phyloP scores from a whole-genome alignment of 2,888 invertebrate genomes.

The Machimus atricapillus region DNA sequence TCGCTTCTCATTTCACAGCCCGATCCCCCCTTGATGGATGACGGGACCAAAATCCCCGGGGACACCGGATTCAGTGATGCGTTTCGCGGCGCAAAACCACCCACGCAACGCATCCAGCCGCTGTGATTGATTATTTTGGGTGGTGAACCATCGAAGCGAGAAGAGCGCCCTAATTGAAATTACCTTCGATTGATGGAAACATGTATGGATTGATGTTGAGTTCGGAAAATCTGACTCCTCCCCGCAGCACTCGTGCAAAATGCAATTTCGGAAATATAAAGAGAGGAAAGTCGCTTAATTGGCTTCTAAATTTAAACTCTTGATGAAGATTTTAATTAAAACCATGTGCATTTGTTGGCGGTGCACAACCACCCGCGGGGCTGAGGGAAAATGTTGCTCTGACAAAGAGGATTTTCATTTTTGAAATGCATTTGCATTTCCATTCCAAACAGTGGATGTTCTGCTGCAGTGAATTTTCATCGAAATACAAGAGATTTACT shows the following conservation, averaged over 20 bases:
- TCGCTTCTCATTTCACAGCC: neutral
- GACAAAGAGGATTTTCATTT: neutral
- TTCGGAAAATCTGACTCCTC: neutral
- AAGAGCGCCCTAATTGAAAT: slow-evolving; percentile 10
- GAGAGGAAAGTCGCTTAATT: neutral
- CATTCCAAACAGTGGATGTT: neutral
- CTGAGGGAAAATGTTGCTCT: neutral
- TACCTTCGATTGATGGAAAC: slow-evolving; percentile 20
- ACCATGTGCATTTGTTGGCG: neutral
- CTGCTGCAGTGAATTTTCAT: neutral
- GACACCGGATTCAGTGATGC: neutral
- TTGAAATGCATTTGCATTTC: neutral
- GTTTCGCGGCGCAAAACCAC: neutral
- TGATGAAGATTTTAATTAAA: neutral
- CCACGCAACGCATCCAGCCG: neutral
- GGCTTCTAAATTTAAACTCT: neutral
- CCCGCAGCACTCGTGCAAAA: neutral
- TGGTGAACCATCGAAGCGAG: neutral
- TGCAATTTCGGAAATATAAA: neutral
- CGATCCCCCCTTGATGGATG: slow-evolving; percentile 13
- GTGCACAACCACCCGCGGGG: neutral
- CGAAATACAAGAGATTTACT: neutral
- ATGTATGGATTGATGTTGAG: neutral
- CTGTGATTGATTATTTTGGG: slow-evolving; percentile 23
- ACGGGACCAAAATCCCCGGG: neutral